These are phyloP conservation scores for Numenius arquata DNA, from an alignment of 2,113 vertebrate species.

Conservation along the genomic window DNA sequence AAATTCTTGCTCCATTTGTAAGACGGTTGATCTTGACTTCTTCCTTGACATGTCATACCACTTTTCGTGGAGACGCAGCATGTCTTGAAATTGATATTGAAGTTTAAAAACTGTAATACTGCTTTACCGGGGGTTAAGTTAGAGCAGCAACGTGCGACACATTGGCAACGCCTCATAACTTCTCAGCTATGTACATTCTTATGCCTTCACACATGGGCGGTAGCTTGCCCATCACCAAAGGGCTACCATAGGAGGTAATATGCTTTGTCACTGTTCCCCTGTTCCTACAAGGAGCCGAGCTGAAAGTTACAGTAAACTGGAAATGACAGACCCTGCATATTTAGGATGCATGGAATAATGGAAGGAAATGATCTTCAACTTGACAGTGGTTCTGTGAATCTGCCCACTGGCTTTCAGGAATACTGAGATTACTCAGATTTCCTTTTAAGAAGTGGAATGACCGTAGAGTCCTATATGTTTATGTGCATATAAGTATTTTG, in stretches of 20 bases:
- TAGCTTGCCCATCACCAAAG: neutral
- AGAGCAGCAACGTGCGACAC: neutral
- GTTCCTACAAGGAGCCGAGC: neutral
- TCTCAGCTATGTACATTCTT: neutral
- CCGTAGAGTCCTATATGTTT: neutral
- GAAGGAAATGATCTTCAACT: neutral
- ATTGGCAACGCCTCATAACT: neutral
- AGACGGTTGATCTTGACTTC: conserved; percentile 5
- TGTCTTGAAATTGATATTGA: neutral
- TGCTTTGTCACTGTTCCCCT: neutral
- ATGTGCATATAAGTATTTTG: neutral
- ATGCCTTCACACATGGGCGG: neutral
- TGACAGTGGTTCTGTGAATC: neutral
- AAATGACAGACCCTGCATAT: neutral
- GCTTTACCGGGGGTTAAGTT: neutral
- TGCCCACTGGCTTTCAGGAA: neutral
- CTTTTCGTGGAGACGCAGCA: neutral
- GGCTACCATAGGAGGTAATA: neutral
- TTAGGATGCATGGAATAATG: neutral
- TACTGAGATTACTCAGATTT: neutral
- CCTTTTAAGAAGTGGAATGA: neutral
- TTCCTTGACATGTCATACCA: neutral
- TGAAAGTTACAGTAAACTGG: neutral
- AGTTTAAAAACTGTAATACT: neutral
- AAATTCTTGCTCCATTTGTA: neutral